Base-by-base conservation (phyloP, 2,888 invertebrate genomes). In the Merodon equestris region DNA sequence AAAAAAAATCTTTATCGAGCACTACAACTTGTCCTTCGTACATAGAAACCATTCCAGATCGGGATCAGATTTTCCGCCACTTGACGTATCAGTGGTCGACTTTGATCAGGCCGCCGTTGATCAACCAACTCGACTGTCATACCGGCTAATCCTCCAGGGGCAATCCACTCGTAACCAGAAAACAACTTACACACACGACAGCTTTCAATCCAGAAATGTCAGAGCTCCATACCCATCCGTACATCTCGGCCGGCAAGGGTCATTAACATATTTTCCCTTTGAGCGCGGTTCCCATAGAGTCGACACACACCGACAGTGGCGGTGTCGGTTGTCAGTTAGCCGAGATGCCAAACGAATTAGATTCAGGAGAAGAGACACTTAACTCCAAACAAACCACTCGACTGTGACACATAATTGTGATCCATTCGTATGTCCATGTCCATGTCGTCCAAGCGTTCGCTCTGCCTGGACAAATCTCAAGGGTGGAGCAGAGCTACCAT, bases 341-440 rank as follows among this genome's bases (percentile, higher is more conserved):
- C 54, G 47, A n/a, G 34, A 61, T 66, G 74, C 42, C 57, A 72
- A 45, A 42, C 51, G 63, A 74, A 64, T 79, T 73, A 74, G 67
- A 63, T 67, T 51, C 68, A 67, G 53, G 57, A 64, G 47, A 17
- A 42, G 58, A 74, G 77, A 79, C 63, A 63, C 77, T 73, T 58
- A 73, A 73, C 63, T 79, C 42, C 42, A 45, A 57, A 66, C 67
- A 77, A 27, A 53, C 64, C 64, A 64, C 74, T 68, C 63, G 60
- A 74, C 68, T 79, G 68, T 64, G 79, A 79, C 79, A 79, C 58
- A 79, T 74, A 79, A 68, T 79, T 74, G 68, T 68, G 64, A 60
- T 63, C 48, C 64, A 50, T 63, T 73, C 77, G 66, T 45, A 73
- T 67, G 64, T 58, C 70, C 47, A 53, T 47, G 14, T 51, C 40